These are phyloP conservation scores for Nerophis lumbriciformis DNA, from an alignment of 2,113 vertebrate species.

Conservation along the genomic window DNA sequence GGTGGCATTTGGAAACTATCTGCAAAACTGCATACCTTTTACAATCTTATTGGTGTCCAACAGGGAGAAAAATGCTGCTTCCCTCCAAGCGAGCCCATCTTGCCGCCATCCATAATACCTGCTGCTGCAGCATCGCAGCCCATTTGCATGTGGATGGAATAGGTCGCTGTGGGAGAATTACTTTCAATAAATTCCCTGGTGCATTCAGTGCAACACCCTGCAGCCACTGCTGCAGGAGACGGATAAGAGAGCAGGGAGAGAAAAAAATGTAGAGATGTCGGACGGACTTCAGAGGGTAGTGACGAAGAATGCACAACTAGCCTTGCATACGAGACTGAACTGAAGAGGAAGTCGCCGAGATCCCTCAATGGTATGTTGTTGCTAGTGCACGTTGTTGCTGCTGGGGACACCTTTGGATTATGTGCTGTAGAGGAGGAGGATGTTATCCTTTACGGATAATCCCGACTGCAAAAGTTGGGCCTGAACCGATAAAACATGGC, in stretches of 20 bases:
- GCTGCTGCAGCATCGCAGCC: neutral
- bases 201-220: neutral
- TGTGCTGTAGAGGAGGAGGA: neutral
- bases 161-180: neutral
- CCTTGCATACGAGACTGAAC: neutral
- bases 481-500: neutral
- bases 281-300: neutral
- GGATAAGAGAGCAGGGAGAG: neutral
- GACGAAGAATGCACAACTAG: neutral
- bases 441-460: constrained; percentile 1
- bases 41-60: constrained; percentile 14
- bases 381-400: neutral
- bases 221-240: neutral
- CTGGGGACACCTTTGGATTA: constrained; percentile 5
- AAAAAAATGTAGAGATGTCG: too few relatives aligned
- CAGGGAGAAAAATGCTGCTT: constrained; percentile 10
- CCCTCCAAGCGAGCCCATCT: neutral
- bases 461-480: neutral
- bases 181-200: constrained; percentile 3
- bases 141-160: constrained; percentile 7
- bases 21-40: constrained; percentile 1
- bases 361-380: neutral
- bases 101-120: neutral
- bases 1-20: neutral
- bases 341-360: constrained; percentile 3